Conservation (phyloP, 2,888 invertebrate species). For the Empis livida region DNA sequence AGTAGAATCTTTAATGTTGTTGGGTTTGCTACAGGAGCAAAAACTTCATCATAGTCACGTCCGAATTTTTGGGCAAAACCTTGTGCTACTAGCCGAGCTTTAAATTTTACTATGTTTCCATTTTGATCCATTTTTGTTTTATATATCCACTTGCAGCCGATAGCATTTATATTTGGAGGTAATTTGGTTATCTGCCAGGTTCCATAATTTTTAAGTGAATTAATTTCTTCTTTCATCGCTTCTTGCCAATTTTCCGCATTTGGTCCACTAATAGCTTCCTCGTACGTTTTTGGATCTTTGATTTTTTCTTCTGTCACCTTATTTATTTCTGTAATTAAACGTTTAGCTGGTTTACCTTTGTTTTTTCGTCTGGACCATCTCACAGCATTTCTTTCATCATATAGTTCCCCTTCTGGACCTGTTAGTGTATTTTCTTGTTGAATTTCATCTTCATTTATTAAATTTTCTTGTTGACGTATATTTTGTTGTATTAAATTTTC, state of each 20-base stretch:
- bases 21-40: not conserved
- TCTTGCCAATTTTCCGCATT: not conserved
- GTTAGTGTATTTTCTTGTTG: not conserved
- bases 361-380: not conserved
- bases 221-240: not conserved
- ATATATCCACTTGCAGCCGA: not conserved
- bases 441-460: not conserved
- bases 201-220: not conserved
- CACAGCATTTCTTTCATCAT: not conserved
- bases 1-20: slow-evolving; percentile 1
- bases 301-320: not conserved
- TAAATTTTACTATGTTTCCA: not conserved
- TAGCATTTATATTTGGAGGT: not conserved
- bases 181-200: not conserved
- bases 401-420: not conserved
- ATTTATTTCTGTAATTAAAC: not conserved
- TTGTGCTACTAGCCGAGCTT: slow-evolving; percentile 5
- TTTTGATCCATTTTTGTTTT: not conserved
- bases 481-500: not conserved
- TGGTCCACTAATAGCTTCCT: not conserved
- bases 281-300: not conserved
- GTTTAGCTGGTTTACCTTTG: not conserved
- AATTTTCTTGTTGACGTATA: not conserved
- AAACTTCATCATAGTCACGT: slow-evolving; percentile 5
- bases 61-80: slow-evolving; percentile 5